These are phyloP conservation scores for Mystacides longicornis DNA, from an alignment of 2,888 invertebrate species.

Conservation along the genomic window DNA sequence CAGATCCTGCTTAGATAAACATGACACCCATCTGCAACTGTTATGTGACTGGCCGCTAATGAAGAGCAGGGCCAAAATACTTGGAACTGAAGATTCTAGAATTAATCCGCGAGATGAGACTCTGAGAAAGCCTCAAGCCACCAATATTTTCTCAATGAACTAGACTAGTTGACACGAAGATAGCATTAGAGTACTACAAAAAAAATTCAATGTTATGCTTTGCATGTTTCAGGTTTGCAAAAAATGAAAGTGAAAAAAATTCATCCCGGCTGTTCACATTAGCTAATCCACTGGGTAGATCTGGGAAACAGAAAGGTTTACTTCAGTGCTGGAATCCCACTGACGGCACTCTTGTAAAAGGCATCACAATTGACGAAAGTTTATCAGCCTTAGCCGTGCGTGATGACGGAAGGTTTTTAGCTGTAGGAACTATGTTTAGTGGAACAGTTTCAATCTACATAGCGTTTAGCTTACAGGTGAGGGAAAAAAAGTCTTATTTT, in stretches of 20 bases:
- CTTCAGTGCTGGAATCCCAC: conserved; percentile 72
- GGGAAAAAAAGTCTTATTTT: too few species aligned
- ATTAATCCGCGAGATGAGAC: too few species aligned
- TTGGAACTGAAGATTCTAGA: too few species aligned
- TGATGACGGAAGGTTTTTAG: conserved; percentile 87
- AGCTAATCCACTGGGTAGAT: conserved; percentile 69
- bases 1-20: too few species aligned
- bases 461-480: conserved; percentile 83
- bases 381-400: conserved; percentile 79
- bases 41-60: too few species aligned
- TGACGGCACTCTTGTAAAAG: conserved; percentile 51
- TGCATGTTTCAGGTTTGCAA: conserved; percentile 60
- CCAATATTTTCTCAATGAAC: too few species aligned
- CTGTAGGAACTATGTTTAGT: conserved; percentile 88
- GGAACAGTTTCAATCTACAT: conserved; percentile 87
- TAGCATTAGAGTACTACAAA: too few species aligned
- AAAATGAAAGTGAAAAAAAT: conserved; percentile 59
- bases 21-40: too few species aligned
- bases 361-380: conserved; percentile 61
- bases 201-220: too few species aligned
- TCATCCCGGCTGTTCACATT: conserved; percentile 66
- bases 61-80: too few species aligned
- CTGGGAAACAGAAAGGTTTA: conserved; percentile 64
- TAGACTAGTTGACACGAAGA: too few species aligned
- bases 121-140: too few species aligned